phyloP scores from a whole-genome alignment of 2,888 invertebrate genomes.

The Lasius platythorax region DNA sequence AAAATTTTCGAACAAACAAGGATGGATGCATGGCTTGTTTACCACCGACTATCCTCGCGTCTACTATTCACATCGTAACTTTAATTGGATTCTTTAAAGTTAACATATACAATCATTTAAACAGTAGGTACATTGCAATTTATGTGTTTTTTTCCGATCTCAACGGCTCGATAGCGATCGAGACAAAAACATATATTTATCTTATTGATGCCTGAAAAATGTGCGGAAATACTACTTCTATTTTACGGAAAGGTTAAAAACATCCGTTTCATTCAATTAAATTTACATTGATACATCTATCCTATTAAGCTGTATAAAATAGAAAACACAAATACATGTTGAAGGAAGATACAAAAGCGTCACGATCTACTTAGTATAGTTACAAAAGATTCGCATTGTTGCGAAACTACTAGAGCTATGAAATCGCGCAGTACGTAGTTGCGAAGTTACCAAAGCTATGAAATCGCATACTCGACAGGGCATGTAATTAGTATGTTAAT shows the following conservation, averaged over 20 bases:
- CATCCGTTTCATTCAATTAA: not conserved
- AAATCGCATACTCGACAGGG: constrained; percentile 46
- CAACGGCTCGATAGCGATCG: not conserved
- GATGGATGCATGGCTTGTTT: not conserved
- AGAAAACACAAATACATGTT: not conserved
- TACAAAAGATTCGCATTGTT: constrained; percentile 49
- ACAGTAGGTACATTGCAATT: not conserved
- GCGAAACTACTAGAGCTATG: constrained; percentile 43
- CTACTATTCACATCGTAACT: constrained; percentile 19
- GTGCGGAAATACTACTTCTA: not conserved
- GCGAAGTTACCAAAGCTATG: constrained; percentile 46
- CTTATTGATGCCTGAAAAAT: not conserved
- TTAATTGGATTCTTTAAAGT: constrained; percentile 23
- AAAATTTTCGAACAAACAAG: constrained; percentile 35
- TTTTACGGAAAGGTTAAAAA: constrained; percentile 9
- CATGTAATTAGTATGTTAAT: constrained; percentile 56
- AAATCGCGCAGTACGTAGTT: constrained; percentile 46
- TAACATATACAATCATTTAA: not conserved
- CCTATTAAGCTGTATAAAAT: constrained; percentile 9
- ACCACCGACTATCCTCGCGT: not conserved
- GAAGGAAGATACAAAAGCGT: constrained; percentile 34
- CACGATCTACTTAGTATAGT: constrained; percentile 39
- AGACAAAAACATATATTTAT: not conserved
- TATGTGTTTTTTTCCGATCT: not conserved
- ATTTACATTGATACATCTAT: not conserved